Conservation (phyloP, 2,797 vertebrate genomes). For the Argya squamiceps region DNA sequence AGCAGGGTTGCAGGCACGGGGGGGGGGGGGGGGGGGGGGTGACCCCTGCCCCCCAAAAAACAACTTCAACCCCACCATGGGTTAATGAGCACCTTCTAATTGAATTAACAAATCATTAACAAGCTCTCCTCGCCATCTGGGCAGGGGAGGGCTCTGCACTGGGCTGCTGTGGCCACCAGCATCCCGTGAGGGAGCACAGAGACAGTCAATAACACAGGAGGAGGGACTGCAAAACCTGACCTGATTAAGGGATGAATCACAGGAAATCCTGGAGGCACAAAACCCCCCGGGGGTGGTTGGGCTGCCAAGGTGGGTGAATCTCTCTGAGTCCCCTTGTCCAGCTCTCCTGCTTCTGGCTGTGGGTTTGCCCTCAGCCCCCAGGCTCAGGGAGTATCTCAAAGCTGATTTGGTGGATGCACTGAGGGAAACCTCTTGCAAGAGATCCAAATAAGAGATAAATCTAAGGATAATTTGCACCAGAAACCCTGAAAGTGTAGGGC, state of each 20-base stretch:
- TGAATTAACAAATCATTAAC: slow-evolving; percentile 56
- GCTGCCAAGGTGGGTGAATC: background rate
- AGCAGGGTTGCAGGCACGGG: background rate
- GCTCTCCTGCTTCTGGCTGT: background rate
- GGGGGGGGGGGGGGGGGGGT: slow-evolving; percentile 16
- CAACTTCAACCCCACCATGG: background rate
- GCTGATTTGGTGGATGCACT: background rate
- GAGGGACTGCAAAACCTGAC: background rate
- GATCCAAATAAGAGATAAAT: background rate
- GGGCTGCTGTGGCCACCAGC: background rate
- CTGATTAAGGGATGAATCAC: background rate
- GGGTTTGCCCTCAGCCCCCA: background rate
- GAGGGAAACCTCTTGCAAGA: background rate
- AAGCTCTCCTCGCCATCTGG: background rate
- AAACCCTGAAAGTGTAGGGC: background rate
- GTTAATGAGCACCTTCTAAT: slow-evolving; percentile 5
- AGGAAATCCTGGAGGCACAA: background rate
- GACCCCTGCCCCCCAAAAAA: slow-evolving; percentile 25
- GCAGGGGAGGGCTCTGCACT: background rate
- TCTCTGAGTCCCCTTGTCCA: background rate
- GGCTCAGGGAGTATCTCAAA: background rate
- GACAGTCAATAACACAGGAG: background rate
- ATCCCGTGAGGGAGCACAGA: background rate
- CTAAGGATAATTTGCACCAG: background rate
- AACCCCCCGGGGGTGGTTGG: fast-evolving